Conservation (phyloP, 2,888 invertebrate species). For the Tetragonisca angustula region DNA sequence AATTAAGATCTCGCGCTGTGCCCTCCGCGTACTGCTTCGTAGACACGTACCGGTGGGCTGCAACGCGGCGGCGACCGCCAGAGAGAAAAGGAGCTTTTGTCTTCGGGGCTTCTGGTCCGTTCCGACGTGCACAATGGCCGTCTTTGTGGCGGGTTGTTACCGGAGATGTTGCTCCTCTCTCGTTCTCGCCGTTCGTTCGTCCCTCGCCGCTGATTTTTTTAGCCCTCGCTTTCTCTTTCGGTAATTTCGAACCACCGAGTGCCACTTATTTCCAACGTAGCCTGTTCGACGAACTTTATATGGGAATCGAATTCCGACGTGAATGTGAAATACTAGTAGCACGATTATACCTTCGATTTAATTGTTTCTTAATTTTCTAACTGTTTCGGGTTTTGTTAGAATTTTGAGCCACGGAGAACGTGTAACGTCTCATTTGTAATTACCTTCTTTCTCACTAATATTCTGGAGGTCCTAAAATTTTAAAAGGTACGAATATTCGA, state of each 20-base stretch:
- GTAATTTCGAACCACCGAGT: not conserved
- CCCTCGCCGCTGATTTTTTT: constrained; percentile 2
- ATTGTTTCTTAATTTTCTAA: too few relatives aligned
- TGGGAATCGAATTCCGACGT: not conserved
- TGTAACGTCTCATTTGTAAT: too few relatives aligned
- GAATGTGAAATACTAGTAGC: not conserved
- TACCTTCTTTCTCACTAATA: too few relatives aligned
- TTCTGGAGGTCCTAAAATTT: not conserved
- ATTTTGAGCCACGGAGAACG: too few relatives aligned
- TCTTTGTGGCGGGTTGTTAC: constrained; percentile 65
- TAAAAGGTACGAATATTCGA: too few relatives aligned
- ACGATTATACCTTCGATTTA: too few relatives aligned
- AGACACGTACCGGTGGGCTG: constrained; percentile 59
- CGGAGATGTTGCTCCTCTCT: constrained; percentile 25
- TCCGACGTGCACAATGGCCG: constrained; percentile 65
- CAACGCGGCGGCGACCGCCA: constrained; percentile 30
- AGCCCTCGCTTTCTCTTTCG: not conserved
- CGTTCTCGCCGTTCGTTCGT: not conserved
- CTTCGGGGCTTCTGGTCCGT: constrained; percentile 62
- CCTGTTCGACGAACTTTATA: not conserved
- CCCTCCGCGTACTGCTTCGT: constrained; percentile 36
- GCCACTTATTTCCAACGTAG: not conserved
- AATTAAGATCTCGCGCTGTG: constrained; percentile 74
- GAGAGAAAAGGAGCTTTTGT: constrained; percentile 72
- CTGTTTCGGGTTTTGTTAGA: too few relatives aligned